These are phyloP conservation scores for western clawed frog (Xenopus tropicalis) DNA, from an alignment of 2,113 vertebrate species.

Conservation along the genomic window UCB_Xtro_10.0 CM004446.2:98155501-98156000, in stretches of 20 bases:
- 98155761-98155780: slow-evolving; percentile 18
- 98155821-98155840: slow-evolving; percentile 1
- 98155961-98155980: slow-evolving; percentile 1
- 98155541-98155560: too few relatives aligned
- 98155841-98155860: background rate
- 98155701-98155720: background rate
- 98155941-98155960: background rate
- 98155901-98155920: slow-evolving; percentile 1
- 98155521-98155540: too few relatives aligned
- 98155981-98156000: background rate
- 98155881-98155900: background rate
- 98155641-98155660: too few relatives aligned
- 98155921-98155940: background rate
- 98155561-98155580: too few relatives aligned
- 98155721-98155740: background rate
- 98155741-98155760: slow-evolving; percentile 11
- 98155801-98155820: slow-evolving; percentile 21
- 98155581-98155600: too few relatives aligned
- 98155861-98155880: background rate
- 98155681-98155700: background rate
- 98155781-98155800: slow-evolving; percentile 24
- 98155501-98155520: too few relatives aligned
- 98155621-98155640: too few relatives aligned
- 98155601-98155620: too few relatives aligned
- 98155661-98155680: background rate